Evolutionary conservation across 2,888 invertebrate genomes (phyloP), one percentile per base, ranked within the genome.

Genomic region (Drosophila algonquin): DNA sequence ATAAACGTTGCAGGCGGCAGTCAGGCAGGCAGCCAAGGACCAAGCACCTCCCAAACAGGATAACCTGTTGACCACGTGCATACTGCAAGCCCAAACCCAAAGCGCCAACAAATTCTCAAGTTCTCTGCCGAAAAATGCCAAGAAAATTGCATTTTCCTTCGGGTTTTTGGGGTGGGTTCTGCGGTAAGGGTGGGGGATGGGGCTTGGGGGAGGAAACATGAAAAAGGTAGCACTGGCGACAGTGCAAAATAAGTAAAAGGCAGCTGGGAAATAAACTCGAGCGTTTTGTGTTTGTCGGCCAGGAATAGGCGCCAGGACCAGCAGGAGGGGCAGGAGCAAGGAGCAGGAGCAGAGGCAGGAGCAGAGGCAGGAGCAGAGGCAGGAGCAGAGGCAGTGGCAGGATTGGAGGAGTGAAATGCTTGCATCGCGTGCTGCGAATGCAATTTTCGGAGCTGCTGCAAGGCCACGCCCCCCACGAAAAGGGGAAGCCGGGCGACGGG

Each of bases 41-140:
- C 65, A 62, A 27, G 27, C 7, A 62, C 59, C 65, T 64, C 54
- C 73, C 76, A 76, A 64, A 79, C 79, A 87, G 85, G 85, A 89
- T 85, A 85, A 85, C 85, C 85, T 85, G 89, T 85, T 85, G 85
- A 89, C 85, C 85, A 89, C 76, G 65, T 76, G 89, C 87, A 85
- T 87, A 87, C 86, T 87, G 86, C 88, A 85, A 70, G 21, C 21
- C 21, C 21, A 3, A 21, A 3, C 3, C 21, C 21, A 3, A 21
- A 21, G 3, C 21, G 3, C 21, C 21, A 21, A 50, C 18, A 62
- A 48, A 72, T 67, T 76, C 67, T 63, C 80, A 85, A 85, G 82
- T 81, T 77, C 88, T 87, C 88, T 85, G 73, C 79, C 89, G 81
- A 85, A 86, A 84, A 85, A 84, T 85, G 81, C 87, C 87, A 85